Percentiles rank a stretch among this genome's conserved stretches.
Conservation (phyloP, 2,113 vertebrate species). For the Triplophysa siluroides region DNA sequence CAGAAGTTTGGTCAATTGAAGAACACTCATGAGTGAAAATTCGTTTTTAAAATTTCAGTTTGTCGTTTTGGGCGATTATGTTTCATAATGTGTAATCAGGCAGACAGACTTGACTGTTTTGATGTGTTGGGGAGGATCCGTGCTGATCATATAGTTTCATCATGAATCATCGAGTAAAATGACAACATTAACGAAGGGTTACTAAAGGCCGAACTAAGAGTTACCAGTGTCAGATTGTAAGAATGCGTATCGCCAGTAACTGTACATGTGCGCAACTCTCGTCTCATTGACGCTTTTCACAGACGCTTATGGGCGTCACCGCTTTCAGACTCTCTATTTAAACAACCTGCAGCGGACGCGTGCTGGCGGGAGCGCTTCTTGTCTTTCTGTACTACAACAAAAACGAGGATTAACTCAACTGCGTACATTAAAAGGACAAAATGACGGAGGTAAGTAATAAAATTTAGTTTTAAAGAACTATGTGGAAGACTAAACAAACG, state of each 20-base stretch:
- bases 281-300: not conserved
- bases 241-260: not conserved
- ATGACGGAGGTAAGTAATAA: slow-evolving; percentile 19
- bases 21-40: too few species aligned
- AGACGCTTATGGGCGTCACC: slow-evolving; percentile 10
- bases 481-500: too few species aligned
- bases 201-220: not conserved
- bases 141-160: not conserved
- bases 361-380: not conserved
- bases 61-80: slow-evolving; percentile 1
- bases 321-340: slow-evolving; percentile 26
- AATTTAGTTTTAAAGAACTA: not conserved
- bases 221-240: not conserved
- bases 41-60: not conserved
- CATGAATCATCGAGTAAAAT: too few species aligned
- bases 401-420: not conserved
- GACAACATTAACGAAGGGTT: not conserved
- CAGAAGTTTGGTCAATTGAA: too few species aligned
- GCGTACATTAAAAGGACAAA: not conserved
- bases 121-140: too few species aligned
- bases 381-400: slow-evolving; percentile 29
- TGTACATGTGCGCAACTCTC: not conserved
- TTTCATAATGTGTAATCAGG: slow-evolving; percentile 19
- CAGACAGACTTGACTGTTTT: not conserved
- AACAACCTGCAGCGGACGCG: slow-evolving; percentile 12